Percentiles rank a stretch among this genome's conserved stretches.
Evolutionary conservation across 2,113 vertebrate species (phyloP).

Genomic region (Pagrus major): DNA sequence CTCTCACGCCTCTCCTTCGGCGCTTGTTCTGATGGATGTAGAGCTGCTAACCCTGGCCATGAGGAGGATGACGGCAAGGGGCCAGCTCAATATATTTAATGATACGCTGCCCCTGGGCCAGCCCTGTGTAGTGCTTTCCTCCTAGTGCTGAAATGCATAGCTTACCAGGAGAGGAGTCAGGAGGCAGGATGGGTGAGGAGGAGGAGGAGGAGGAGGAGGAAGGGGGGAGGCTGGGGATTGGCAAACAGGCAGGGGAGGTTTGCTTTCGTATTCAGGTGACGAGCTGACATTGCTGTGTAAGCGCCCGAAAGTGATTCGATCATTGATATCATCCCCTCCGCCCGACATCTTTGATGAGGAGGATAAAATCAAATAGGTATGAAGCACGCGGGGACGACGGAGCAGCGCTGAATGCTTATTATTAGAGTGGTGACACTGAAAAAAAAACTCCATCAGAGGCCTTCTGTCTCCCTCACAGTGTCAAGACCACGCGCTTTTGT

Average conservation of each 20-base stretch:
- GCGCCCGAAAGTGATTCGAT: constrained; percentile 73
- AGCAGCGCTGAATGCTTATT: constrained; percentile 42
- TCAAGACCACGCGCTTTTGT: constrained; percentile 17
- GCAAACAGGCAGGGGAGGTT: constrained; percentile 39
- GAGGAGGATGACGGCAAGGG: constrained; percentile 88
- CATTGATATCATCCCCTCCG: constrained; percentile 67
- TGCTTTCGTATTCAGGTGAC: constrained; percentile 71
- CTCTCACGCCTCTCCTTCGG: constrained; percentile 85
- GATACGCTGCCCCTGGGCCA: constrained; percentile 75
- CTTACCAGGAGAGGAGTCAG: constrained; percentile 65
- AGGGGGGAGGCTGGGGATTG: background rate
- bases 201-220: background rate
- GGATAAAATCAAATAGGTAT: constrained; percentile 66
- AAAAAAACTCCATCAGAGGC: background rate
- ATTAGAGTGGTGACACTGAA: constrained; percentile 36
- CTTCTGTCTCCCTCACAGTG: constrained; percentile 35
- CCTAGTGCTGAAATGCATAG: constrained; percentile 97
- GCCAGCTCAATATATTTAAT: constrained; percentile 75
- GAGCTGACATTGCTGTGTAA: constrained; percentile 74
- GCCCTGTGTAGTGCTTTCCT: constrained; percentile 94
- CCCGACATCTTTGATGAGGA: constrained; percentile 62
- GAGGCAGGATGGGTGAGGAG: constrained; percentile 13
- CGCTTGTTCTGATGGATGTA: constrained; percentile 87
- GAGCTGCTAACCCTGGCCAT: constrained; percentile 93
- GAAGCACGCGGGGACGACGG: constrained; percentile 25